Evolutionary conservation across 2,797 vertebrate species (phyloP).

Genomic region (Prionace glauca): DNA sequence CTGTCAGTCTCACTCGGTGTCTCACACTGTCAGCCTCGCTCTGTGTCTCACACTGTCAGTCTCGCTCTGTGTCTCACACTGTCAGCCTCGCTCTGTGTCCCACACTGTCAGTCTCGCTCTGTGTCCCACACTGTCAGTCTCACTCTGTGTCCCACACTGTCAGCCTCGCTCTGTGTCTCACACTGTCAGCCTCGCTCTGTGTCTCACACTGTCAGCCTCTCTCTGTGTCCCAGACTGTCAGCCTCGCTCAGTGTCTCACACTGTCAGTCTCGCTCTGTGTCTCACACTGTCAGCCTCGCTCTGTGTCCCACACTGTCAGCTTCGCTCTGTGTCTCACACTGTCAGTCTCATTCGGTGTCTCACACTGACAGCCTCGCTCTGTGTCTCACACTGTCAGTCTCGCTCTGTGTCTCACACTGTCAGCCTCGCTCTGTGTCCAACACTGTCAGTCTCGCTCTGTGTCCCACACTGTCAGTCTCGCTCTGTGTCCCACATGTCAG

Average conservation of each 20-base stretch:
- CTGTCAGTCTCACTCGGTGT: not conserved
- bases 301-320: too few species aligned
- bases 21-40: not conserved
- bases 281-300: not conserved
- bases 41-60: not conserved
- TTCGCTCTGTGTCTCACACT: not conserved
- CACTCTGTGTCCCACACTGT: not conserved
- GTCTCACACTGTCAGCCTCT: not conserved
- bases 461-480: too few species aligned
- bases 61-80: not conserved
- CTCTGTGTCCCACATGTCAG: too few species aligned
- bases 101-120: too few species aligned
- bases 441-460: too few species aligned
- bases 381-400: not conserved
- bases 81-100: too few species aligned
- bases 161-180: not conserved
- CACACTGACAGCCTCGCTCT: too few species aligned
- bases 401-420: not conserved
- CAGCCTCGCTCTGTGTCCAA: not conserved
- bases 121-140: not conserved
- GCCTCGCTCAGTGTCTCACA: too few species aligned
- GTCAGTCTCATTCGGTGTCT: too few species aligned
- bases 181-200: not conserved
- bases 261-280: too few species aligned
- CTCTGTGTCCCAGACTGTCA: not conserved